Evolutionary conservation across 2,113 vertebrate species (phyloP).

Genomic region (Zosterops hypoxanthus): DNA sequence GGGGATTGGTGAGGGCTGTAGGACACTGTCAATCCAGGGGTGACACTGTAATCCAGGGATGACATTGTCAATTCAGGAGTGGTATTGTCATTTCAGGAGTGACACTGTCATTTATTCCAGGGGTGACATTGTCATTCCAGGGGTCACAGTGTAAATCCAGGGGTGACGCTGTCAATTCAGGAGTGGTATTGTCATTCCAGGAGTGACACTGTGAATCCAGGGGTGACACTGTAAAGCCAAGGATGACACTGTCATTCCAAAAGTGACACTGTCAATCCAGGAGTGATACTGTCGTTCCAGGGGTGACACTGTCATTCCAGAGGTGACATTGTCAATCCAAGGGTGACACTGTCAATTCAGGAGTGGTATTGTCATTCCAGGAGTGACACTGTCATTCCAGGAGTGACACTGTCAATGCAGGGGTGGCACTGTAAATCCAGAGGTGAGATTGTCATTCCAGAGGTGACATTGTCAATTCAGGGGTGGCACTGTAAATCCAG

Average conservation of each 20-base stretch:
- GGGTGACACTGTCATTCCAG: background rate
- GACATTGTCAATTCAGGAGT: background rate
- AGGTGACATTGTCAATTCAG: background rate
- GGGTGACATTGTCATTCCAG: too few relatives aligned
- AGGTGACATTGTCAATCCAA: background rate
- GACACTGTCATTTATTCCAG: too few relatives aligned
- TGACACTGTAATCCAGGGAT: accelerated
- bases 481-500: background rate
- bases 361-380: too few relatives aligned
- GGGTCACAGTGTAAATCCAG: too few relatives aligned
- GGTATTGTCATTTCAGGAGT: background rate
- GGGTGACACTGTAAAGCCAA: too few relatives aligned
- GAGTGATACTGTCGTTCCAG: accelerated
- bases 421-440: too few relatives aligned
- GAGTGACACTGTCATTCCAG: accelerated
- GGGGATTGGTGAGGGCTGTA: too few relatives aligned
- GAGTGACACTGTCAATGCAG: accelerated
- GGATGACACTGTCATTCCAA: background rate
- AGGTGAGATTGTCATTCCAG: accelerated
- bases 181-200: too few relatives aligned
- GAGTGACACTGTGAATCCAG: too few relatives aligned
- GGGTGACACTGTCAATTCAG: too few relatives aligned
- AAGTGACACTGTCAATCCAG: background rate
- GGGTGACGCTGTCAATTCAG: background rate
- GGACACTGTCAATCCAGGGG: background rate